Base-by-base conservation (phyloP, 2,113 vertebrate genomes). In the Pteropus alecto region DNA sequence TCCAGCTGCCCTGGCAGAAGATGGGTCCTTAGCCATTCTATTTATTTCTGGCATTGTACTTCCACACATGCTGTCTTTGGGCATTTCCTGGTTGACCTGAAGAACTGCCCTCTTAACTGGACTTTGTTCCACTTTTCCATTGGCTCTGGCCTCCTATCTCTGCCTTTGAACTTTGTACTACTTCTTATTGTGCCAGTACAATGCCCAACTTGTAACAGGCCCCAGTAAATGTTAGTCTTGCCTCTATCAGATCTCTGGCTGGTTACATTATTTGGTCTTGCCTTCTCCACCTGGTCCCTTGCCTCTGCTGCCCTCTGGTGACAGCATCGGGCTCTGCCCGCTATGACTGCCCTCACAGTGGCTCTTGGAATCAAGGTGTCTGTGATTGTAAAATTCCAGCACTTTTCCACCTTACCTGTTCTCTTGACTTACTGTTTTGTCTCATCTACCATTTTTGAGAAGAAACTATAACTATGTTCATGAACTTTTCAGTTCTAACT, bases 281-380 rank as follows among this genome's bases (percentile, higher is more conserved):
- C 3, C 70, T 22, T 74, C 38, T 16, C 77, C 28, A 41, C 26
- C 30, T 76, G 11, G 60, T 76, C 46, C 33, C 67, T 93, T 68
- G 67, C 24, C 77, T 95, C 95, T 97, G 60, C 77, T 95, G 93
- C 94, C 94, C 94, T 83, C 97, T 97, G 56, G 48, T 89, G 96
- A 74, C 82, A 65, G 9, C 2, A 10, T 51, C 41, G 35, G 58
- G 19, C 48, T 30, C 60, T 85, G 15, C 28, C 11, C 43, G 19
- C 14, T 35, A 2, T 51, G 35, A 24, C n/a, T 56, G 18, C 51
- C 48, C 4, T 67, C 13, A 18, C 2, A 13, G 60, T 3, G 10
- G 43, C 7, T 54, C n/a, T 76, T 2, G 6, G 56, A 70, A 79
- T 38, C 48, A 16, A 35, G 48, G 10, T 38, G 33, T 9, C 21